phyloP scores from a whole-genome alignment of 2,797 vertebrate genomes.

The Gastrophryne carolinensis region DNA sequence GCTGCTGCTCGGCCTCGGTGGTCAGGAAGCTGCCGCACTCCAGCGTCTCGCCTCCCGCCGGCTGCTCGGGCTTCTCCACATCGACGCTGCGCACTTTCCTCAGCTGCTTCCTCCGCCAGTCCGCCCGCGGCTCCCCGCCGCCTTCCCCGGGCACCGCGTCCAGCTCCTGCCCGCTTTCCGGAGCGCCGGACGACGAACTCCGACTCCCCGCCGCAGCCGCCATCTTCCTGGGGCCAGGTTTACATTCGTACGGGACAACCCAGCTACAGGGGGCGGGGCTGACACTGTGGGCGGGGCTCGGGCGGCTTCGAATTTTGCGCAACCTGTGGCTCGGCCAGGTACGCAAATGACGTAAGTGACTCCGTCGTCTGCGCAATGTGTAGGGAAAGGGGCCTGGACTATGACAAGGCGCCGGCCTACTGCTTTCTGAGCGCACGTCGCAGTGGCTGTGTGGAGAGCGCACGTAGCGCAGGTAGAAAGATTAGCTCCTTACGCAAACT shows the following conservation, averaged over 20 bases:
- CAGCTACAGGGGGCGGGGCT: neutral
- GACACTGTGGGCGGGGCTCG: neutral
- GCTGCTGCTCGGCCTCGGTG: too few species aligned
- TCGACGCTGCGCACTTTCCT: constrained; percentile 84
- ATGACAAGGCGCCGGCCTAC: neutral
- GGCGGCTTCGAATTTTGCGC: neutral
- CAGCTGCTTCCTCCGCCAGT: constrained; percentile 81
- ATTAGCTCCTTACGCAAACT: neutral
- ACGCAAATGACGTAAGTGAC: constrained; percentile 30
- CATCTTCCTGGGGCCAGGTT: constrained; percentile 72
- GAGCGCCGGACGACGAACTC: constrained; percentile 67
- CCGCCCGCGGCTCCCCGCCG: constrained; percentile 66
- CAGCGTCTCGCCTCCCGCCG: constrained; percentile 53
- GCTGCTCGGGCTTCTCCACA: constrained; percentile 70
- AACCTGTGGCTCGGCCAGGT: constrained; percentile 31
- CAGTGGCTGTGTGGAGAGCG: neutral
- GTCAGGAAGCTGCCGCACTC: neutral
- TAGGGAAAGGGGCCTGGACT: too few species aligned
- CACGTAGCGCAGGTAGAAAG: neutral
- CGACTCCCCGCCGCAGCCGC: constrained; percentile 77
- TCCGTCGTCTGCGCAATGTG: too few species aligned
- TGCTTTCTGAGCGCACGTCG: neutral
- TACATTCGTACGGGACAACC: constrained; percentile 18
- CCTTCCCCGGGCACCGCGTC: constrained; percentile 54
- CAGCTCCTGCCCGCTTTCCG: constrained; percentile 41